Evolutionary conservation across 2,113 vertebrate species (phyloP), one percentile per base, ranked within the genome.

Genomic region (Syngnathoides biaculeatus): DNA sequence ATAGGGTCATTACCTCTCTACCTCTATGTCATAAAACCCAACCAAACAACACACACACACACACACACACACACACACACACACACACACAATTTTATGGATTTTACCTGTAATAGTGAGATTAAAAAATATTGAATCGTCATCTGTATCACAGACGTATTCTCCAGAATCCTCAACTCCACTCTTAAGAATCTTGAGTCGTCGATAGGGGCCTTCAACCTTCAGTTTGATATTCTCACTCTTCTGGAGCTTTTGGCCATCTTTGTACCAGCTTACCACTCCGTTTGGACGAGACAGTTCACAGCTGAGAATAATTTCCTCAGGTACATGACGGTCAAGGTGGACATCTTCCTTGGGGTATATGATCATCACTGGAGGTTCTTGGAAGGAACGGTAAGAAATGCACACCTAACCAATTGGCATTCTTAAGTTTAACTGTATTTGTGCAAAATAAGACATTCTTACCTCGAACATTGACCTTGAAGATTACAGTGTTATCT

Each of bases 41-140:
- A 55, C 4, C 11, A 26, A 60, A 38, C 20, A 60, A 13, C 20
- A 2, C 17, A 59, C 9, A 13, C 53, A 19, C 15, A 39, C n/a
- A n/a, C n/a, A n/a, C n/a, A n/a, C n/a, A n/a, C n/a, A n/a, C n/a
- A n/a, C n/a, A n/a, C n/a, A n/a, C n/a, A n/a, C n/a, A n/a, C n/a
- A n/a, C n/a, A n/a, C n/a, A 39, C 30, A 55, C 14, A 6, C 38
- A 26, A 7, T 20, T 2, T 62, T 0, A 65, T 1, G 22, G 38
- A 65, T 24, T 38, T 79, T 80, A 97, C 96, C 96, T 94, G 93
- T 94, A 84, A 98, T 94, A 0, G 73, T 92, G 40, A 98, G 82
- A 0, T 92, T 90, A 82, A 95, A 98, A 87, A 93, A 95, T 83
- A 93, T 95, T 0, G 94, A 95, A 74, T 95, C 94, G 0, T 95